Percentiles rank a stretch among this genome's conserved stretches.
These are phyloP conservation scores for Tympanoctomys barrerae DNA, from an alignment of 2,797 vertebrate species.

Conservation along the genomic window DNA sequence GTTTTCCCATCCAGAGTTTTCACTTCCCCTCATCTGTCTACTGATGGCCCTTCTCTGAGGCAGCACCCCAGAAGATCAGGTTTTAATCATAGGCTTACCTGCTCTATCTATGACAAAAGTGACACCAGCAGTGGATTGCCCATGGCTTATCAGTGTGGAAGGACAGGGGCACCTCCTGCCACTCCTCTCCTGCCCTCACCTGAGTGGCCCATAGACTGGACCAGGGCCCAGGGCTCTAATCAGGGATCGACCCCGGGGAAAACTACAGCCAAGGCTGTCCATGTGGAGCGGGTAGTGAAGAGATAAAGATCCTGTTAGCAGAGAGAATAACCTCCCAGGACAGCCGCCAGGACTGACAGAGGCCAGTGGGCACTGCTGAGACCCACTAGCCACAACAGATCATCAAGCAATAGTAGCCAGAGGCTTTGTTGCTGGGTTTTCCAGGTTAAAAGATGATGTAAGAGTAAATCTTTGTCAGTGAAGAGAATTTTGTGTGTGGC, in stretches of 20 bases:
- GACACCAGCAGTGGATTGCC: too few relatives aligned
- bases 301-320: not conserved
- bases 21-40: not conserved
- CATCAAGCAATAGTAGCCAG: conserved; percentile 6
- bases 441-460: conserved; percentile 20
- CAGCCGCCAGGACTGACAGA: not conserved
- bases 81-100: not conserved
- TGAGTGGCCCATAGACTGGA: too few relatives aligned
- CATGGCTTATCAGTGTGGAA: not conserved
- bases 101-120: not conserved
- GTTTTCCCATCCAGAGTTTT: not conserved
- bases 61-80: not conserved
- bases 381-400: not conserved
- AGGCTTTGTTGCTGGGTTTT: conserved; percentile 3
- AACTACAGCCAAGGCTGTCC: not conserved
- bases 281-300: not conserved
- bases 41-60: not conserved
- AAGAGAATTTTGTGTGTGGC: not conserved
- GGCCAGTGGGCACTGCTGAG: not conserved
- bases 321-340: not conserved
- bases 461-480: conserved; percentile 10
- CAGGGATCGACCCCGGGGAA: not conserved
- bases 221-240: not conserved
- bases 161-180: not conserved
- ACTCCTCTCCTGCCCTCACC: not conserved